phyloP scores from a whole-genome alignment of 2,113 vertebrate species.

The Isichthys henryi region DNA sequence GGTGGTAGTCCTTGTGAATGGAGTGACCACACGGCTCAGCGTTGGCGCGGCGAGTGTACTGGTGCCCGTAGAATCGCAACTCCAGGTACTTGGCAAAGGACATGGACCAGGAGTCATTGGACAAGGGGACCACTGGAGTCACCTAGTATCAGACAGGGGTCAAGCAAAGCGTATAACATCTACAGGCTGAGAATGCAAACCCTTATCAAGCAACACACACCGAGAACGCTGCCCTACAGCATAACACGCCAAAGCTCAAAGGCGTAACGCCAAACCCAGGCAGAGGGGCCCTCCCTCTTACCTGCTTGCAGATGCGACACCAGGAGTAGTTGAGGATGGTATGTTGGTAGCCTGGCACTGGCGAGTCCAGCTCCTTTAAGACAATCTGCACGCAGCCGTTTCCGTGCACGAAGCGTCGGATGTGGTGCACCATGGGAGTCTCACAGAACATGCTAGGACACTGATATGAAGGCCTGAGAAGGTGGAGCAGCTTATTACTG shows the following conservation, averaged over 20 bases:
- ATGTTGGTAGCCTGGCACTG: conserved; percentile 94
- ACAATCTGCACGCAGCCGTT: conserved; percentile 97
- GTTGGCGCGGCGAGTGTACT: conserved; percentile 88
- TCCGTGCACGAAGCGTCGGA: conserved; percentile 92
- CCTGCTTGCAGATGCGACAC: conserved; percentile 97
- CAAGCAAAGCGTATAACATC: not conserved
- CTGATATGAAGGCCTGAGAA: conserved; percentile 85
- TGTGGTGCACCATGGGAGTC: conserved; percentile 95
- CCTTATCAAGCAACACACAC: not conserved
- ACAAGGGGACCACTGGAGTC: conserved; percentile 93
- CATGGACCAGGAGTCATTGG: conserved; percentile 97
- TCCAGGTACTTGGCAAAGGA: conserved; percentile 97
- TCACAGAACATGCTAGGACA: conserved; percentile 96
- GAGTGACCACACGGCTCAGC: conserved; percentile 95
- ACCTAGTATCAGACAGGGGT: conserved; percentile 59
- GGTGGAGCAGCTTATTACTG: not conserved
- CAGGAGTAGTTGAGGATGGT: conserved; percentile 97
- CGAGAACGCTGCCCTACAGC: not conserved
- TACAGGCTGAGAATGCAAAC: not conserved
- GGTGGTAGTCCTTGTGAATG: conserved; percentile 97
- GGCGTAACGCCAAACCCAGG: not conserved
- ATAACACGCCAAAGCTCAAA: not conserved
- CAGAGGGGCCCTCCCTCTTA: conserved; percentile 35
- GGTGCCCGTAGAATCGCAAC: conserved; percentile 91
- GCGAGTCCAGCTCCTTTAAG: conserved; percentile 92